phyloP scores from a whole-genome alignment of 2,888 invertebrate genomes.

The Perizoma affinitatum region DNA sequence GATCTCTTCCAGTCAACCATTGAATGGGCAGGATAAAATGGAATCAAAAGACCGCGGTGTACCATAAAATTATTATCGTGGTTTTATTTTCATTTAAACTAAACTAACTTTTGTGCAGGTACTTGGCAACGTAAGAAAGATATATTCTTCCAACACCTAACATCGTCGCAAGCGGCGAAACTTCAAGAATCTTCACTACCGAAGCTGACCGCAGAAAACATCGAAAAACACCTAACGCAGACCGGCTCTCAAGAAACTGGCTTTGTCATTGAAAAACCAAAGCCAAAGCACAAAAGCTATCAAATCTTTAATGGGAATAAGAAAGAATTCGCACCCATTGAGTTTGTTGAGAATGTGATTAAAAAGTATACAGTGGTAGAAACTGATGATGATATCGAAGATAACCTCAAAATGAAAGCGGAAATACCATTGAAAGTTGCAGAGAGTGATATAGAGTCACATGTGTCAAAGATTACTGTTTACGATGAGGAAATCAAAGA shows the following conservation, averaged over 20 bases:
- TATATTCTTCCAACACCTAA: constrained; percentile 8
- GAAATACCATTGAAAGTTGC: no score
- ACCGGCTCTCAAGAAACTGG: neutral
- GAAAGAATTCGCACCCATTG: constrained; percentile 2
- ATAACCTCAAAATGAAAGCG: no score
- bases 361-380: constrained; percentile 5
- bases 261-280: neutral
- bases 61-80: no score
- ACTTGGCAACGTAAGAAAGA: constrained; percentile 17
- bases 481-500: constrained; percentile 18
- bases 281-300: constrained; percentile 5
- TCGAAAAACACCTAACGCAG: constrained; percentile 14
- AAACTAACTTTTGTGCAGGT: constrained; percentile 1
- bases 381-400: neutral
- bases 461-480: neutral
- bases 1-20: no score
- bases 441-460: neutral
- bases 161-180: constrained; percentile 2
- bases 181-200: neutral
- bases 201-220: constrained; percentile 18
- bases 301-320: constrained; percentile 7
- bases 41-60: no score
- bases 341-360: constrained; percentile 16
- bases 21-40: no score
- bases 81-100: no score